Base-by-base conservation (phyloP, 1,140 invertebrate species). In the Lethrus apterus region DNA sequence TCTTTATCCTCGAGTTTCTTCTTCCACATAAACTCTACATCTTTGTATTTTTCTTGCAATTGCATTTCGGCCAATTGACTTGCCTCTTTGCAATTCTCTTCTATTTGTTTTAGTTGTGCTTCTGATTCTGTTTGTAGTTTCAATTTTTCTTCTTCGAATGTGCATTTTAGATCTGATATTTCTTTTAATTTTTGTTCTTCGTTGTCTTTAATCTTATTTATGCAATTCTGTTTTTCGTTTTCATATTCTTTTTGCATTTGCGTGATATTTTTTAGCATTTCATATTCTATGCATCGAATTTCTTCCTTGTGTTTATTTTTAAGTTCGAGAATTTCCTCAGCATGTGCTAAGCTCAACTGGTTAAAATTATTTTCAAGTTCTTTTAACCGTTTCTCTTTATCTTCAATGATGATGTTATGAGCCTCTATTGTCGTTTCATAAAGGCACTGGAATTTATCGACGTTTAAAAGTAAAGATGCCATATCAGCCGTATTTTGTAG, bases 1-100 rank as follows among this genome's bases (percentile, higher is more conserved):
- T 70, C 60, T 15, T 70, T 62, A 40, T 66, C 58, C n/a, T 71
- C 52, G 2, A 65, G 54, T 51, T 70, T 68, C 11, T 65, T 53
- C 51, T 56, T 54, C 61, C 63, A 65, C 36, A 56, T 59, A 3
- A n/a, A n/a, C n/a, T 54, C 17, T 26, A 48, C 20, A n/a, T 35
- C 23, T 19, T 46, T 20, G 11, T 48, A 52, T 17, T 44, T 50
- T 11, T 40, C 46, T n/a, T 44, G 23, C 3, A 29, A 20, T 9
- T 36, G 17, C 5, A 48, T 23, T 41, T 57, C 44, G 14, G 43
- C 49, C 34, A 20, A 43, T 43, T 4, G 21, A 13, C n/a, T n/a
- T n/a, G n/a, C n/a, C n/a, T n/a, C n/a, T n/a, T 20, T 49, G 57
- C 41, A 69, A 63, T 34, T 66, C 59, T 26, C 66, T 36, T 18